Percentiles rank a stretch among this genome's conserved stretches.
These are phyloP conservation scores for Oncorhynchus mykiss DNA, from an alignment of 2,113 vertebrate genomes.

Conservation along the genomic window DNA sequence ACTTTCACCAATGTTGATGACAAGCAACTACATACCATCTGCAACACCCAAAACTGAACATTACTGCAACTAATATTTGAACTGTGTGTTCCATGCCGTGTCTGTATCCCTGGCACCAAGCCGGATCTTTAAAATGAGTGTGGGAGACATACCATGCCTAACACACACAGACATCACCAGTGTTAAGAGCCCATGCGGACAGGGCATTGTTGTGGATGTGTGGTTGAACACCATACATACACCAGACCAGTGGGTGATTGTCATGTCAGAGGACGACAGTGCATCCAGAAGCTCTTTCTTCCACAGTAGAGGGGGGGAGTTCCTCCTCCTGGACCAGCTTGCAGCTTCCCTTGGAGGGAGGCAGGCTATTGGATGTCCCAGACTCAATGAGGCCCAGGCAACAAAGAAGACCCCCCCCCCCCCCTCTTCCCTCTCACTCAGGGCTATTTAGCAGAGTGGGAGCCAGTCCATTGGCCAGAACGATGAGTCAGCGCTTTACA, in stretches of 20 bases:
- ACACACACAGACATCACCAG: not conserved
- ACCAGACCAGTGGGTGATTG: not conserved
- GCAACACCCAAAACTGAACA: not conserved
- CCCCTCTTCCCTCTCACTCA: not conserved
- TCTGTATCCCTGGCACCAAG: too few relatives aligned
- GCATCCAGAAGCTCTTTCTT: slow-evolving; percentile 21
- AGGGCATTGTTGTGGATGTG: too few relatives aligned
- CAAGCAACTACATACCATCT: not conserved
- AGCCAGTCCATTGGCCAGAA: slow-evolving; percentile 46
- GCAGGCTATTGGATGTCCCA: slow-evolving; percentile 40
- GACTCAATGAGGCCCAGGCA: slow-evolving; percentile 50
- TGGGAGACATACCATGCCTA: not conserved
- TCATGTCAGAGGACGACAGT: slow-evolving; percentile 1
- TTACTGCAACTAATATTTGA: not conserved
- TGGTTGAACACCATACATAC: slow-evolving; percentile 24
- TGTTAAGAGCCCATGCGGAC: too few relatives aligned
- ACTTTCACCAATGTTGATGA: not conserved
- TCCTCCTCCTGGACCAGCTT: too few relatives aligned
- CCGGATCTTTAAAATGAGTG: not conserved
- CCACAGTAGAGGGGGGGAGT: not conserved
- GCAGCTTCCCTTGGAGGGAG: slow-evolving; percentile 10
- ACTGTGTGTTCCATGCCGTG: too few relatives aligned
- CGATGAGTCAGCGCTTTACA: slow-evolving; percentile 66
- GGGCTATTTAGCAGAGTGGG: slow-evolving; percentile 45
- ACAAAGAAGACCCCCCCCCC: slow-evolving; percentile 32